These are phyloP conservation scores for Beaufortia kweichowensis DNA, from an alignment of 2,113 vertebrate genomes.

Conservation along the genomic window DNA sequence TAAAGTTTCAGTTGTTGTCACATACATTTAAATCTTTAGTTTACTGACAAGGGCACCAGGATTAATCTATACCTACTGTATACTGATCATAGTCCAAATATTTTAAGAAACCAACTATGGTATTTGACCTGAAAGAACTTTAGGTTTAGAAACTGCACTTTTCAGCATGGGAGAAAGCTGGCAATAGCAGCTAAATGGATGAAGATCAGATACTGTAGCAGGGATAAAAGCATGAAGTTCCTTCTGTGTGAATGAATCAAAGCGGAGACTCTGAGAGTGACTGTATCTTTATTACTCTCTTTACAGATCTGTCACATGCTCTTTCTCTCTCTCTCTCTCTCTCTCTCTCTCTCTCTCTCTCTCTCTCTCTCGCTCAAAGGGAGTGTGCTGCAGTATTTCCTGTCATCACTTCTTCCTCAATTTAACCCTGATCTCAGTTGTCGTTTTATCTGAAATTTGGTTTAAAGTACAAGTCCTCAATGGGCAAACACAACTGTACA, in stretches of 20 bases:
- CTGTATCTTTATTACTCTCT: neutral
- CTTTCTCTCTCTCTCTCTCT: neutral
- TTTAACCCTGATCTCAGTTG: neutral
- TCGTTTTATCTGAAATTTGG: neutral
- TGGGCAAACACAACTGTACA: neutral
- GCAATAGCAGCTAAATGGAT: neutral
- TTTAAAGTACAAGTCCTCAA: neutral
- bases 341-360: neutral
- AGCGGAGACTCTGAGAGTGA: neutral
- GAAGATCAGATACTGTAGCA: conserved; percentile 1
- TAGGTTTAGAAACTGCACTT: neutral
- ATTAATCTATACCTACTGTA: too few species aligned
- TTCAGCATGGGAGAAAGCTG: neutral
- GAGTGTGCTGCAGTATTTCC: neutral
- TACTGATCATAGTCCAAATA: neutral
- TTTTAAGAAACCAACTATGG: neutral
- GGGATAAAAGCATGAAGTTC: conserved; percentile 33
- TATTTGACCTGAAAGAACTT: neutral
- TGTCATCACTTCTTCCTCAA: neutral
- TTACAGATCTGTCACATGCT: neutral
- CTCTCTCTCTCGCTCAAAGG: conserved; percentile 2
- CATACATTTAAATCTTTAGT: too few species aligned
- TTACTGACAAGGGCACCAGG: too few species aligned
- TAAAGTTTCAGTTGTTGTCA: too few species aligned
- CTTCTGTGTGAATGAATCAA: conserved; percentile 29